These are phyloP conservation scores for Leptodactylus fuscus DNA, from an alignment of 2,113 vertebrate species.

Conservation along the genomic window DNA sequence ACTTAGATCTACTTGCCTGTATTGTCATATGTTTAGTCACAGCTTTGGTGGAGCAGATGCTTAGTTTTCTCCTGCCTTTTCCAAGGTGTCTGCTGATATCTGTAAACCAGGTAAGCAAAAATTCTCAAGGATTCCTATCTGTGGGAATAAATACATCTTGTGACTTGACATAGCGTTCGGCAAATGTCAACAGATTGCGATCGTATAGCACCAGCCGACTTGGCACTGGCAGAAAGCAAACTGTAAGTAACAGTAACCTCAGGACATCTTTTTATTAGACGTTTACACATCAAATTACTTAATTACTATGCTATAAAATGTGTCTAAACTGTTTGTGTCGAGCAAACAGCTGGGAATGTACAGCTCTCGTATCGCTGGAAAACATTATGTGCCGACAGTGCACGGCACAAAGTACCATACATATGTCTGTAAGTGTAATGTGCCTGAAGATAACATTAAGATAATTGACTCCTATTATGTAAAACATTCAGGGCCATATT, in stretches of 20 bases:
- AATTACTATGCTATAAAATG: constrained; percentile 50
- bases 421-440: constrained; percentile 37
- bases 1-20: neutral
- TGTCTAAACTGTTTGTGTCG: constrained; percentile 26
- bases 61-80: neutral
- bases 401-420: constrained; percentile 8
- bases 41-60: neutral
- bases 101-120: neutral
- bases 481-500: constrained; percentile 38
- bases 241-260: constrained; percentile 57
- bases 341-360: constrained; percentile 49
- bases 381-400: constrained; percentile 24
- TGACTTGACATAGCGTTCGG: constrained; percentile 29
- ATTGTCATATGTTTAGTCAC: neutral
- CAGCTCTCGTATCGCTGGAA: neutral
- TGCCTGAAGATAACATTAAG: constrained; percentile 50
- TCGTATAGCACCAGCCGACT: neutral
- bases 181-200: constrained; percentile 50
- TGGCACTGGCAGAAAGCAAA: constrained; percentile 41
- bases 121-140: neutral
- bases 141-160: neutral
- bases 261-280: constrained; percentile 53
- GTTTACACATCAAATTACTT: constrained; percentile 41
- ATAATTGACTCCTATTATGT: constrained; percentile 56
- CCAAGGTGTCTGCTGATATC: neutral